Evolutionary conservation across 2,797 vertebrate species (phyloP).

Genomic region (Chelidonichthys spinosus): DNA sequence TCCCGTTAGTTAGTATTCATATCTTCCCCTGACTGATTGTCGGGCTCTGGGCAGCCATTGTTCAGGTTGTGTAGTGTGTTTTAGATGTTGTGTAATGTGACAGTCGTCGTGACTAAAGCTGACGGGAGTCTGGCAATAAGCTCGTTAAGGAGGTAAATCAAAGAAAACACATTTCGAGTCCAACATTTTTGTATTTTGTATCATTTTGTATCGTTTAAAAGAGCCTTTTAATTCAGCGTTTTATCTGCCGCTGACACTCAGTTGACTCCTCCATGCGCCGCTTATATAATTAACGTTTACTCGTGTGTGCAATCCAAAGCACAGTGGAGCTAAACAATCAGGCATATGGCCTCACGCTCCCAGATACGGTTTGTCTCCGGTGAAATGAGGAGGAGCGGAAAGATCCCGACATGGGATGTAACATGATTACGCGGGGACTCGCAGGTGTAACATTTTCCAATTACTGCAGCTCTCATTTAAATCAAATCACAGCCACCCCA

Average conservation of each 20-base stretch:
- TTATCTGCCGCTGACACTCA: slow-evolving; percentile 33
- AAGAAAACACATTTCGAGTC: background rate
- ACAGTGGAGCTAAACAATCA: slow-evolving; percentile 63
- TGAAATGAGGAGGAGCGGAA: slow-evolving; percentile 43
- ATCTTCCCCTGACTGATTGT: slow-evolving; percentile 62
- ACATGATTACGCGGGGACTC: slow-evolving; percentile 61
- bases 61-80: slow-evolving; percentile 62
- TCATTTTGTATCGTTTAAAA: slow-evolving; percentile 7
- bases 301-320: slow-evolving; percentile 30
- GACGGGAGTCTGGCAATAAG: slow-evolving; percentile 26
- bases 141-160: slow-evolving; percentile 28
- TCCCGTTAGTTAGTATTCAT: slow-evolving; percentile 76
- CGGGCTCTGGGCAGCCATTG: slow-evolving; percentile 54
- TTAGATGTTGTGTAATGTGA: slow-evolving; percentile 62
- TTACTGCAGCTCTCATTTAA: slow-evolving; percentile 58
- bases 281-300: slow-evolving; percentile 66
- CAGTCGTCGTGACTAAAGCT: slow-evolving; percentile 57
- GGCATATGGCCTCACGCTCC: slow-evolving; percentile 31
- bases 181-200: background rate
- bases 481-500: slow-evolving; percentile 62
- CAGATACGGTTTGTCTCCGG: slow-evolving; percentile 39
- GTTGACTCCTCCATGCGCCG: slow-evolving; percentile 23
- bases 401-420: slow-evolving; percentile 35
- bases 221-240: slow-evolving; percentile 36
- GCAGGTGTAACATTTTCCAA: slow-evolving; percentile 67